Base-by-base conservation (phyloP, 2,797 vertebrate species). In the Pangasius sanitwongsei region DNA sequence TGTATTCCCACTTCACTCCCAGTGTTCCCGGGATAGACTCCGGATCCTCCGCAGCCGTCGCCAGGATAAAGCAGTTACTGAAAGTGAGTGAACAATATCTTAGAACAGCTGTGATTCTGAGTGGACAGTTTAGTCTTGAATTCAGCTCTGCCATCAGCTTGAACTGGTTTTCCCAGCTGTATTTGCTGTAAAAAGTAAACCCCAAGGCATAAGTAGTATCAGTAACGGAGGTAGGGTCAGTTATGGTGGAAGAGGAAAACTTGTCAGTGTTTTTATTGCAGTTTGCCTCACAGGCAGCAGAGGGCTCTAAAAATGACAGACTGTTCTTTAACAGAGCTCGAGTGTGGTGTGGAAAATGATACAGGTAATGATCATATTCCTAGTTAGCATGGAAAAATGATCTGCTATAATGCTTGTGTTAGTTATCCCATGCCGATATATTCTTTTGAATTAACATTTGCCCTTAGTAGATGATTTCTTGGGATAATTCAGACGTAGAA, bases 391-490 rank as follows among this genome's bases (percentile, higher is more conserved):
- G 37, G n/a, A 1, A 34, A 67, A 83, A 69, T 53, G 8, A 13
- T 48, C 5, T 61, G 37, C n/a, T 84, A 28, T 53, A 41, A 82
- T 63, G 61, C 31, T 70, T 25, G 34, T 44, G 37, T 23, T 63
- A 50, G 69, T 50, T 77, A 53, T 77, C 12, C 57, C 11, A 41
- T 41, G 61, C 59, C 31, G 44, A 48, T 48, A 50, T 28, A 28
- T 84, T 72, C 44, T 70, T 57, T 31, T 59, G 28, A 50, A 72
- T 57, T n/a, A 84, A 55, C 48, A 75, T 82, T 77, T 48, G n/a
- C 59, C 80, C 25, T 74, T 12, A 75, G 25, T 50, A 34, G 82
- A 89, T 55, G 69, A 87, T 69, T 70, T 89, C 23, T 55, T 69
- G 12, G 69, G 31, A 57, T 84, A 50, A 69, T 78, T 84, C 50